Conservation (phyloP, 2,113 vertebrate genomes). For the Climacteris rufus region DNA sequence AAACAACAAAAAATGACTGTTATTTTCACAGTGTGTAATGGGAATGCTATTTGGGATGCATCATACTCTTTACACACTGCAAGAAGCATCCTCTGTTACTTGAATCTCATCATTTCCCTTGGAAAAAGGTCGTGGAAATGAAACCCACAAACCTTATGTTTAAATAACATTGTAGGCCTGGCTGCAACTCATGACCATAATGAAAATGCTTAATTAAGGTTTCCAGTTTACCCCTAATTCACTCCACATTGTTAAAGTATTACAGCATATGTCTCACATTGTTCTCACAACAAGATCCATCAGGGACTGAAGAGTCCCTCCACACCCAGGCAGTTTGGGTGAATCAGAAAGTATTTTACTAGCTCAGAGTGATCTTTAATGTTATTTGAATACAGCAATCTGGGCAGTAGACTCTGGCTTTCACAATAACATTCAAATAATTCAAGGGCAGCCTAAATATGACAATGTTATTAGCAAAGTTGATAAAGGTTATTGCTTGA, state of each 20-base stretch:
- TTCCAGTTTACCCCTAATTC: conserved; percentile 20
- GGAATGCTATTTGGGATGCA: conserved; percentile 30
- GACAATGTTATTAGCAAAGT: background rate
- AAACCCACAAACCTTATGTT: conserved; percentile 42
- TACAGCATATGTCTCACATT: background rate
- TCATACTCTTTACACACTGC: conserved; percentile 29
- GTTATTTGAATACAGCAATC: background rate
- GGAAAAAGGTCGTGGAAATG: conserved; percentile 16
- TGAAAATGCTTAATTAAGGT: conserved; percentile 19
- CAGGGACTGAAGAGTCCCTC: background rate
- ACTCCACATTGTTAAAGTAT: background rate
- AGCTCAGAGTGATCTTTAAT: background rate
- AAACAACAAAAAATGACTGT: background rate
- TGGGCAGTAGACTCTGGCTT: background rate
- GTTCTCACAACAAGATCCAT: background rate
- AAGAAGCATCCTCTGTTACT: conserved; percentile 26
- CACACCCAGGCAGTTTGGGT: background rate
- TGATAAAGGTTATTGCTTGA: background rate
- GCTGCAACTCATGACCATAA: background rate
- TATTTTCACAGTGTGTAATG: conserved; percentile 12
- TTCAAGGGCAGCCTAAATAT: background rate
- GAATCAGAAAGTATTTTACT: background rate
- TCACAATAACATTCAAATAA: background rate
- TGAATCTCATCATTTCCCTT: conserved; percentile 19
- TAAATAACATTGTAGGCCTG: conserved; percentile 18